Base-by-base conservation (phyloP, 2,888 invertebrate genomes). In the Sarcophaga variegata region DNA sequence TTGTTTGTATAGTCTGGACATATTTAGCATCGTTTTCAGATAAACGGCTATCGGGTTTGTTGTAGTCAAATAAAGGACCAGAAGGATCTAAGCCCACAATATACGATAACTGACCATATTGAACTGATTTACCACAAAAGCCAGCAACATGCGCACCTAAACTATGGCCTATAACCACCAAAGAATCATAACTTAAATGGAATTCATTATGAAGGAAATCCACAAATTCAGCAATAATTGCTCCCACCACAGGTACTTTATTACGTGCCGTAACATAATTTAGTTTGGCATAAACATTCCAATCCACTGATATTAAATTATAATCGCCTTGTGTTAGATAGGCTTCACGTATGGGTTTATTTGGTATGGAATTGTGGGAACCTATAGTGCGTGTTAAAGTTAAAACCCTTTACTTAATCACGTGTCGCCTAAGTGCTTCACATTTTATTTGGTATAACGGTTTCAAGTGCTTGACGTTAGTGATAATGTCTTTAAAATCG, bases 261-360 rank as follows among this genome's bases (percentile, higher is more conserved):
- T 89, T 47, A 88, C 82, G 6, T 2, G 95, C 94, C 4, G 94
- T 90, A 62, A 94, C 90, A 88, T 95, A 95, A 89, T 94, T 94
- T 1, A 94, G 95, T 2, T 90, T 90, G 0, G 95, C 95, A 3
- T 95, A 95, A 1, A 91, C 92, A 37, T 37, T 37, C 95, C 95
- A 95, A 88, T 95, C 95, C 6, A 95, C 94, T 1, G 94, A 94
- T 67, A 95, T 94, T 83, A 95, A 94, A 88, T 95, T 95, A 85
- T 94, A 92, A 81, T 95, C 94, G 59, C 94, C 95, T 3, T 94
- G 92, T 71, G 94, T 93, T 22, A 95, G 92, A 89, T 95, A 95
- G 0, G 95, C 95, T 6, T 85, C 77, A 27, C 92, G 91, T 3
- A 92, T 88, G 5, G 37, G 8, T 10, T 88, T 87, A 3, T 45